Percentiles rank a stretch among this genome's conserved stretches.
phyloP scores from a whole-genome alignment of 1,140 invertebrate species.

The Lethrus apterus region DNA sequence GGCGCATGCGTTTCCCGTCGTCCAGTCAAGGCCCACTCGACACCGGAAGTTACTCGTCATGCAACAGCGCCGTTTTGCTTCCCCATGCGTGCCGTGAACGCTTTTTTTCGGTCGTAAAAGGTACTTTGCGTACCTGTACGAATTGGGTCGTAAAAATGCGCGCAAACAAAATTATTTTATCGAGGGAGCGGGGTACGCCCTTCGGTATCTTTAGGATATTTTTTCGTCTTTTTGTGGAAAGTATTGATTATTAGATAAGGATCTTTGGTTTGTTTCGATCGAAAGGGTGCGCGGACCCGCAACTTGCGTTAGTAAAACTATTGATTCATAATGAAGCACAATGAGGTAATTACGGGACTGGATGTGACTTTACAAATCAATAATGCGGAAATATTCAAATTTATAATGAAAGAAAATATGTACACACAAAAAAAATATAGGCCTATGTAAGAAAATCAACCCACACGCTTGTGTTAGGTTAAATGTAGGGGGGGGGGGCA shows the following conservation, averaged over 20 bases:
- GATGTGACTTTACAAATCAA: no score
- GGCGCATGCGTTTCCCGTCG: constrained; percentile 29
- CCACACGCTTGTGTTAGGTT: no score
- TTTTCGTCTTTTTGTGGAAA: neutral
- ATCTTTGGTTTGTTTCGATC: no score
- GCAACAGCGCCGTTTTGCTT: constrained; percentile 37
- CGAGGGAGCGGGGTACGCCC: neutral
- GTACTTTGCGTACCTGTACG: constrained; percentile 6
- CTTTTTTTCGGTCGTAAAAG: constrained; percentile 12
- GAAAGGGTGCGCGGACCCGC: no score
- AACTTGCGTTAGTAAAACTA: no score
- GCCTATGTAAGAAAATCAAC: no score
- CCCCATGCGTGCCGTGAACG: constrained; percentile 26
- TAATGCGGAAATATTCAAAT: no score
- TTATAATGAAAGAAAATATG: no score
- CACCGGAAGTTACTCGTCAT: constrained; percentile 38
- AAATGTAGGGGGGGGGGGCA: no score
- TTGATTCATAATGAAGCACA: no score
- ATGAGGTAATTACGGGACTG: no score
- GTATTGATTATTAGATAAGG: constrained; percentile 11
- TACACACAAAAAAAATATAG: no score
- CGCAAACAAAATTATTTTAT: neutral
- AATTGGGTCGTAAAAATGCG: constrained; percentile 5
- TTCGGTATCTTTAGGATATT: neutral
- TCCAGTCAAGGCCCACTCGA: constrained; percentile 29